phyloP scores from a whole-genome alignment of 2,888 invertebrate species.

The Nomada ferruginata region DNA sequence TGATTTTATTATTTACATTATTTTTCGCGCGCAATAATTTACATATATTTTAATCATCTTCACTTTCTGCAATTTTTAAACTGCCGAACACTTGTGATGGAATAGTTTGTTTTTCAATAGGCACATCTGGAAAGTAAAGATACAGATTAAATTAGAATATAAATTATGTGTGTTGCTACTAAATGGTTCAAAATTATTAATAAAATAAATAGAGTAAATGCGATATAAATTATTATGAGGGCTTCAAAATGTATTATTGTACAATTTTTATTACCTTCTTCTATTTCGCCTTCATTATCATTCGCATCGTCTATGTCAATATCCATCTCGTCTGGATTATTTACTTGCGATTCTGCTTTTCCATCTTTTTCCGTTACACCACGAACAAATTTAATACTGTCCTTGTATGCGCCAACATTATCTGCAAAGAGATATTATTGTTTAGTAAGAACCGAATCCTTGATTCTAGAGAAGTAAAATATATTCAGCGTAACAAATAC shows the following conservation, averaged over 20 bases:
- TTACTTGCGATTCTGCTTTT: constrained; percentile 87
- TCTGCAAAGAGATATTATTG: constrained; percentile 55
- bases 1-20: not conserved
- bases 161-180: constrained; percentile 24
- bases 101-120: constrained; percentile 93
- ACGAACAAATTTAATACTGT: constrained; percentile 93
- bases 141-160: constrained; percentile 12
- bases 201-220: constrained; percentile 34
- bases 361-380: constrained; percentile 93
- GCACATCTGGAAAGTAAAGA: constrained; percentile 85
- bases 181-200: constrained; percentile 45
- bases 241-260: not conserved
- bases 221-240: not conserved
- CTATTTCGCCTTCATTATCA: constrained; percentile 86
- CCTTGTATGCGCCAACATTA: constrained; percentile 75
- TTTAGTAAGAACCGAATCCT: constrained; percentile 16
- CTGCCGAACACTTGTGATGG: constrained; percentile 97
- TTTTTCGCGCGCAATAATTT: too few species aligned
- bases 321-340: constrained; percentile 95
- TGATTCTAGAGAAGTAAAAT: constrained; percentile 1
- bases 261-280: constrained; percentile 78
- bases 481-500: not conserved
- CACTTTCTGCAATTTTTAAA: constrained; percentile 84
- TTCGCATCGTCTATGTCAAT: constrained; percentile 91
- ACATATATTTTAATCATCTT: constrained; percentile 43